Base-by-base conservation (phyloP, 2,113 vertebrate species). In the Cephalopholis sonnerati region DNA sequence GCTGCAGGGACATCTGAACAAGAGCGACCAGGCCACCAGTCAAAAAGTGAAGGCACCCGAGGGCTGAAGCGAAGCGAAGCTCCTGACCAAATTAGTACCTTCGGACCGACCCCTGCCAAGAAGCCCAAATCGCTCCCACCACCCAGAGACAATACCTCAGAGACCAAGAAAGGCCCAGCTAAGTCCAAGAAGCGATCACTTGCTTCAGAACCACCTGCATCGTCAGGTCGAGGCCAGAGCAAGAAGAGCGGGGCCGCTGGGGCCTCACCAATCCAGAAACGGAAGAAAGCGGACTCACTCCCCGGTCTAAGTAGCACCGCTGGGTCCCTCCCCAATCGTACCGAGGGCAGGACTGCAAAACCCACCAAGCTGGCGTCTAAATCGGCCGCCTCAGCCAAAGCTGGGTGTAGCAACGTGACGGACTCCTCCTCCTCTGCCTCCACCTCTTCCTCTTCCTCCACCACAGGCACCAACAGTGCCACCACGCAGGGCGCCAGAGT, bases 281-380 rank as follows among this genome's bases (percentile, higher is more conserved):
- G 98, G 89, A 99, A 98, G 96, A 98, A 97, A 97, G 96, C 97
- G 87, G 98, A 99, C 90, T 93, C 94, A 93, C 92, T 96, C 90
- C 95, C 97, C 92, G 95, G 95, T 96, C 92, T 97, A 93, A 97
- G 96, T 94, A 96, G 96, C 95, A 94, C 96, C 93, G 95, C 96
- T 96, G 95, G 95, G 92, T 95, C 95, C 91, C 96, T 97, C 94
- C 95, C 96, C 95, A 95, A 97, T 96, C 96, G 97, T 96, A 95
- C 96, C 75, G 98, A 99, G 96, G 96, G 97, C 94, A 97, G 96
- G 95, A 95, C 98, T 96, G 97, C 95, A 96, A 99, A 99, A 99
- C 96, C 97, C 94, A 97, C 97, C 98, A 99, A 99, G 97, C 98
- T 99, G 98, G 98, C 98, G 98, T 99, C 98, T 96, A 99, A 99